phyloP scores from a whole-genome alignment of 2,113 vertebrate genomes.

The Podarcis raffonei region DNA sequence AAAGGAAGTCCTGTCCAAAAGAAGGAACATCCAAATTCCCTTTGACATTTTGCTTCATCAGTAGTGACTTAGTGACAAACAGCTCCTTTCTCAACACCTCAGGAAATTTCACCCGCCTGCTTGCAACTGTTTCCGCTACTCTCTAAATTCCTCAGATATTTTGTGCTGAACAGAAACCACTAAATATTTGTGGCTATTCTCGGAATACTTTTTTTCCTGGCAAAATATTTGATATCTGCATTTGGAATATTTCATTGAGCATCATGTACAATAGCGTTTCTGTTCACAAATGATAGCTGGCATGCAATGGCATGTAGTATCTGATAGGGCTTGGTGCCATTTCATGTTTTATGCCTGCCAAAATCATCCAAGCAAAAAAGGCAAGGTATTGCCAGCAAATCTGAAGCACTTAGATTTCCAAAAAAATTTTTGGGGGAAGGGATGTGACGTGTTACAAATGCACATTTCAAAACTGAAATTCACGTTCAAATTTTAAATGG shows the following conservation, averaged over 20 bases:
- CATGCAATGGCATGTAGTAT: not conserved
- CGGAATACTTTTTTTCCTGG: not conserved
- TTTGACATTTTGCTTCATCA: not conserved
- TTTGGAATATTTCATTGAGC: not conserved
- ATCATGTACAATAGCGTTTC: not conserved
- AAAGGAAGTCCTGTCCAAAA: not conserved
- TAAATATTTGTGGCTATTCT: not conserved
- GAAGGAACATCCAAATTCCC: not conserved
- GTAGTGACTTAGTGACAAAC: not conserved
- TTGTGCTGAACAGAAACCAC: not conserved
- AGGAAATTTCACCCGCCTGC: not conserved
- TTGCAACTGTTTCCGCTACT: not conserved
- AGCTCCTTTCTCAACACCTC: not conserved
- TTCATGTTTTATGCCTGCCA: not conserved
- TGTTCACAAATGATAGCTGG: not conserved
- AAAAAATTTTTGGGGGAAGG: not conserved
- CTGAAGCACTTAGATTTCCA: not conserved
- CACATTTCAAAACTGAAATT: not conserved
- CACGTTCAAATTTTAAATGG: not conserved
- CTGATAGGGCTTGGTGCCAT: not conserved
- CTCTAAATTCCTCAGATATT: not conserved
- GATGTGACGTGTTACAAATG: not conserved
- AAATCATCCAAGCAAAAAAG: not conserved
- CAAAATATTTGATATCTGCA: not conserved
- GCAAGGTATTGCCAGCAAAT: not conserved